These are phyloP conservation scores for Poecilia picta DNA, from an alignment of 2,797 vertebrate species.

Conservation along the genomic window DNA sequence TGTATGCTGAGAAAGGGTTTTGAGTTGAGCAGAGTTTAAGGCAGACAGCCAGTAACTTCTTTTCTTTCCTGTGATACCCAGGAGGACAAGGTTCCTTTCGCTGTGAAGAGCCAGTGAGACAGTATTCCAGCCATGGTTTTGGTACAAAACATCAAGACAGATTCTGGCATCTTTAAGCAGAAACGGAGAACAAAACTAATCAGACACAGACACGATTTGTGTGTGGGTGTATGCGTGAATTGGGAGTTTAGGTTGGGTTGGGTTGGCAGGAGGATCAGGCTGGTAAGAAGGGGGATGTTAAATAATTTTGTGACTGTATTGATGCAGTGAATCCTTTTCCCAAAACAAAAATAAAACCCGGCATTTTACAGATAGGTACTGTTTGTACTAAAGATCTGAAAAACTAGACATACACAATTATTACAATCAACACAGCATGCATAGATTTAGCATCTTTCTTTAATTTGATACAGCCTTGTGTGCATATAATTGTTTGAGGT, in stretches of 20 bases:
- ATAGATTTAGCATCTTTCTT: neutral
- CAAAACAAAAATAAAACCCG: neutral
- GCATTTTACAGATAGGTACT: neutral
- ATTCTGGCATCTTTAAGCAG: slow-evolving; percentile 27
- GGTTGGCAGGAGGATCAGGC: neutral
- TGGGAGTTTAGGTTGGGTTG: neutral
- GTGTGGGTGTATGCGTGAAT: neutral
- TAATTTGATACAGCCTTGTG: slow-evolving; percentile 17
- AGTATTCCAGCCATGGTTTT: slow-evolving; percentile 41
- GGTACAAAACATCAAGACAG: slow-evolving; percentile 29
- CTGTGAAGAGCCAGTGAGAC: slow-evolving; percentile 21
- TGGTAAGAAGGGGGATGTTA: neutral
- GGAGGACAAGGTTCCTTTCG: slow-evolving; percentile 48
- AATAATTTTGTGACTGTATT: neutral
- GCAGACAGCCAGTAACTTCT: slow-evolving; percentile 34
- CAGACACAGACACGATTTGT: neutral
- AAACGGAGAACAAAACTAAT: slow-evolving; percentile 28
- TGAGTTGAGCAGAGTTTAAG: slow-evolving; percentile 28
- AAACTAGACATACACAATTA: neutral
- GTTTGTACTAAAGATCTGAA: neutral
- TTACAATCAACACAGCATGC: neutral
- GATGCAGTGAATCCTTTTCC: neutral
- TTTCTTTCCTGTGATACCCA: slow-evolving; percentile 47
- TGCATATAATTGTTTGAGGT: slow-evolving; percentile 4
- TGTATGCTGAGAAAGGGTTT: neutral